Base-by-base conservation (phyloP, 1,140 invertebrate species). In the Polyergus mexicanus region DNA sequence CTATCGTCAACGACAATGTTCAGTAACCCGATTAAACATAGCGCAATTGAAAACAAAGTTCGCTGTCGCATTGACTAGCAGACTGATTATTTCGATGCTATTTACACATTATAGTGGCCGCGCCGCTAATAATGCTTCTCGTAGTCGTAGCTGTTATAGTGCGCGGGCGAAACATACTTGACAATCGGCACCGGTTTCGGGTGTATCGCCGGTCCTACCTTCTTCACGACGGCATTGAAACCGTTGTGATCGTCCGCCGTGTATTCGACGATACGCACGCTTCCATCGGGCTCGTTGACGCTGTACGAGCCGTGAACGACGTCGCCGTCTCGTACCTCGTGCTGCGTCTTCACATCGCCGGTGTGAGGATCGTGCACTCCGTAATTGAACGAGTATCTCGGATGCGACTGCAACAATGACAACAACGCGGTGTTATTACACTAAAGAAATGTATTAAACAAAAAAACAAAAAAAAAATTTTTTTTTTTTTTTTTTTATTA, bases 141-240 rank as follows among this genome's bases (percentile, higher is more conserved):
- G 85, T 92, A 95, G 41, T 94, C 94, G 80, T 95, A 95, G n/a
- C 92, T 93, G 76, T 88, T 88, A 80, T 93, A 95, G 58, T 95
- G 94, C 11, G 92, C 92, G 1, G 94, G 94, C 38, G 92, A 84
- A 0, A 94, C 89, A 78, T 94, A 95, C 85, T 95, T 94, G 19
- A 91, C 89, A 5, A 94, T 86, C 11, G 91, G 90, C 74, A 93
- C 88, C 1, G 94, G 92, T 38, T 91, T 90, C 0, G 95, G 95
- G 84, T 96, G 95, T 5, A 92, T 41, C 25, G 94, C 93, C 5
- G 95, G 95, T 28, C 95, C 95, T 44, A 95, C 94, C 84, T 95
- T 95, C 86, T 95, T 95, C n/a, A 95, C 95, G 8, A 95, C 95
- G 4, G 95, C 95, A 84, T 96, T 95, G 85, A 96, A 96, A 6